These are phyloP conservation scores for Drosophila anceps DNA, from an alignment of 2,888 invertebrate species.

Conservation along the genomic window DNA sequence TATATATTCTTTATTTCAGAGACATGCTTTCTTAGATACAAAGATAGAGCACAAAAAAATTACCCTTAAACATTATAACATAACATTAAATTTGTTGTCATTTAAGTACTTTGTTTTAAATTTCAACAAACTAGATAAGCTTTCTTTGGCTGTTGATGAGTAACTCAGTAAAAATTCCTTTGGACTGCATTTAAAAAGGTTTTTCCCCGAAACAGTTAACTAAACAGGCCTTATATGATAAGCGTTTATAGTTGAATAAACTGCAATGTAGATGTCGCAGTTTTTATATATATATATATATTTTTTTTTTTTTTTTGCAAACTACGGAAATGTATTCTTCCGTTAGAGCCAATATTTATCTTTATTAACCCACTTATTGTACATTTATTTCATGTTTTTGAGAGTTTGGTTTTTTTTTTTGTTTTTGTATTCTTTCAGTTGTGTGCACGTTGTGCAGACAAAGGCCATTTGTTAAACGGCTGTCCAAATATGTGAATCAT, in stretches of 20 bases:
- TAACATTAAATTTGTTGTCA: not conserved
- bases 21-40: not conserved
- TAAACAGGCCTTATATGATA: not conserved
- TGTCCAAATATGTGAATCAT: slow-evolving; percentile 58
- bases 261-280: not conserved
- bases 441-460: not conserved
- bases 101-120: not conserved
- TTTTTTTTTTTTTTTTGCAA: not conserved
- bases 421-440: not conserved
- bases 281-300: too few species aligned
- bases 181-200: not conserved
- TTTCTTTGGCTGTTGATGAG: not conserved
- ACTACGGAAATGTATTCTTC: not conserved
- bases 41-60: not conserved
- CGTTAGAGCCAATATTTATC: not conserved
- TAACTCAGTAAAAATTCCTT: not conserved
- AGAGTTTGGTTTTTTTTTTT: not conserved
- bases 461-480: slow-evolving; percentile 30
- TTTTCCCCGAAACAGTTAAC: not conserved
- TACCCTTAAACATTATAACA: too few species aligned
- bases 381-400: not conserved
- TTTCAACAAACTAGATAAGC: not conserved
- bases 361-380: slow-evolving; percentile 6
- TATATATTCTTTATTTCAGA: not conserved
- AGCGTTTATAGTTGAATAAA: not conserved